phyloP scores from a whole-genome alignment of 2,888 invertebrate genomes.

The Quadroppia sp. region DNA sequence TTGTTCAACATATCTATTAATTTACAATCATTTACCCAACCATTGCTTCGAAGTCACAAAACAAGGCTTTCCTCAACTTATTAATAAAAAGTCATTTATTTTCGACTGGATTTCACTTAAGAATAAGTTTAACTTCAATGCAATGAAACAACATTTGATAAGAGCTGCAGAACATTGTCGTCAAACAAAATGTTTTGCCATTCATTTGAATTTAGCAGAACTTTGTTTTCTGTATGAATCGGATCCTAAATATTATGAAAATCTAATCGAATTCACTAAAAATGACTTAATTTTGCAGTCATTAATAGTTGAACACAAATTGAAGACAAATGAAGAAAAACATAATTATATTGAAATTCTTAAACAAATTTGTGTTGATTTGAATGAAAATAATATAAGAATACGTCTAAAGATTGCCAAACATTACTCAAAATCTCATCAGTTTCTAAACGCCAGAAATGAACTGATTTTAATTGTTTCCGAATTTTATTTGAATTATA shows the following conservation, averaged over 20 bases:
- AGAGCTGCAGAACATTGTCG: conserved; percentile 31
- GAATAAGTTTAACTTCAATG: background rate
- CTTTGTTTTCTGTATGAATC: conserved; percentile 21
- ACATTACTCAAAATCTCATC: background rate
- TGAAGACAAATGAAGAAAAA: background rate
- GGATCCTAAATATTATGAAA: background rate
- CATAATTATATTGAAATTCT: background rate
- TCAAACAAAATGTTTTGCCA: conserved; percentile 30
- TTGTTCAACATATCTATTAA: conserved; percentile 50
- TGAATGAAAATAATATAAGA: background rate
- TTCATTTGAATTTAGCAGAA: conserved; percentile 39
- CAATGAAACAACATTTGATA: conserved; percentile 29
- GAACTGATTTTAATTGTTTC: conserved; percentile 20
- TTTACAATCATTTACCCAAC: conserved; percentile 50
- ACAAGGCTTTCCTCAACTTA: conserved; percentile 27
- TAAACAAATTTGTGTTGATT: background rate
- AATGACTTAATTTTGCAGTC: background rate
- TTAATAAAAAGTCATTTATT: conserved; percentile 30
- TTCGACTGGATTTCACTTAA: conserved; percentile 37
- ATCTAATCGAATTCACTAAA: background rate
- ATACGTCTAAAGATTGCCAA: conserved; percentile 10
- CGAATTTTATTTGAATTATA: background rate
- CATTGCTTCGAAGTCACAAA: conserved; percentile 39
- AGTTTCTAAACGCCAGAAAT: background rate
- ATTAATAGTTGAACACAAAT: background rate